Percentiles rank a stretch among this genome's conserved stretches.
Evolutionary conservation across 2,113 vertebrate genomes (phyloP).

Genomic region (Pungitius pungitius): DNA sequence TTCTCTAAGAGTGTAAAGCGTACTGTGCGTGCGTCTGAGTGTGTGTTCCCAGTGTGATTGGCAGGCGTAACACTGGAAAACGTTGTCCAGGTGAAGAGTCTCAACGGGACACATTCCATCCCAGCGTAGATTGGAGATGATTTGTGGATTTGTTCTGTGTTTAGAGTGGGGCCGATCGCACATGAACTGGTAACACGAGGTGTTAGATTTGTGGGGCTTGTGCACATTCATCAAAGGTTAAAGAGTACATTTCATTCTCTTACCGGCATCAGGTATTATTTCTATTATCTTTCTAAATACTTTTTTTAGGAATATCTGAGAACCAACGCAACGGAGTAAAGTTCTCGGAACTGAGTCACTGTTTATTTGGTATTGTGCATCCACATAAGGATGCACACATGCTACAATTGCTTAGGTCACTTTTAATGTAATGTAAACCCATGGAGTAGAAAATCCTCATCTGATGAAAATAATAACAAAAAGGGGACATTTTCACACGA

Average conservation of each 20-base stretch:
- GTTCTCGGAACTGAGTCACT: background rate
- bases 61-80: constrained; percentile 43
- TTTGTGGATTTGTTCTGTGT: constrained; percentile 54
- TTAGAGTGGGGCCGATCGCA: constrained; percentile 50
- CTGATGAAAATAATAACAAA: too few species aligned
- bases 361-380: background rate
- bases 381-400: background rate
- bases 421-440: background rate
- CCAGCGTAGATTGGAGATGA: constrained; percentile 40
- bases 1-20: constrained; percentile 1
- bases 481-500: too few species aligned
- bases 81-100: constrained; percentile 55
- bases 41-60: constrained; percentile 42
- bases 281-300: background rate
- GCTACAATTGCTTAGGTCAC: background rate
- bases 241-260: background rate
- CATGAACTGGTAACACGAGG: constrained; percentile 60
- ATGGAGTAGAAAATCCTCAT: background rate
- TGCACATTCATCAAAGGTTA: constrained; percentile 1
- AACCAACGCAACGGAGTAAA: background rate
- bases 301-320: background rate
- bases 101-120: constrained; percentile 56
- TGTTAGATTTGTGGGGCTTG: constrained; percentile 41
- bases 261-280: background rate
- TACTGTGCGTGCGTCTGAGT: background rate